Conservation (phyloP, 2,113 vertebrate genomes). For the Pituophis catenifer region DNA sequence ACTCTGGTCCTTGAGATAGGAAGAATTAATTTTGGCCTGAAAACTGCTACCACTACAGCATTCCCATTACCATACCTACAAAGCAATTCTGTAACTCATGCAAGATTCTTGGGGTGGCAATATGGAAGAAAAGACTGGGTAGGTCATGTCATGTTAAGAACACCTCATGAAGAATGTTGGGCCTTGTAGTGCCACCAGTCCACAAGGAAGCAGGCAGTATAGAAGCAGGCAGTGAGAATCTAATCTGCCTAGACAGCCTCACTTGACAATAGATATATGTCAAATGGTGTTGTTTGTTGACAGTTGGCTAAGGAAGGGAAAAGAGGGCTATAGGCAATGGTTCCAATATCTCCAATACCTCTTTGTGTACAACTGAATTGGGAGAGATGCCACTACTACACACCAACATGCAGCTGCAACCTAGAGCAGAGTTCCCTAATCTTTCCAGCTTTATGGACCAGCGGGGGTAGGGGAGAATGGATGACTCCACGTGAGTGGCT, state of each 20-base stretch:
- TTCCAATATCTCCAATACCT: not conserved
- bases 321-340: not conserved
- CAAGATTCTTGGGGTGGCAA: not conserved
- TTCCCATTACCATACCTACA: not conserved
- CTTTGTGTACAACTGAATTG: not conserved
- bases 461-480: not conserved
- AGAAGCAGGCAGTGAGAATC: not conserved
- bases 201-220: not conserved
- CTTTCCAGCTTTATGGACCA: not conserved
- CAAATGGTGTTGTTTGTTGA: not conserved
- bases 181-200: not conserved
- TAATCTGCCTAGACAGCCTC: not conserved
- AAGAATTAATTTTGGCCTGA: not conserved
- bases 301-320: not conserved
- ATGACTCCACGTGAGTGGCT: not conserved
- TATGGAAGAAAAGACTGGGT: not conserved
- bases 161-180: not conserved
- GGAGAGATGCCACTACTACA: not conserved
- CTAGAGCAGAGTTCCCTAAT: not conserved
- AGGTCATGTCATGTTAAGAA: not conserved
- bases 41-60: not conserved
- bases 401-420: not conserved
- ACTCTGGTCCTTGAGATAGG: not conserved
- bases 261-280: not conserved
- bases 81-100: not conserved